Percentiles rank a stretch among this genome's conserved stretches.
Evolutionary conservation across 1,140 invertebrate genomes (phyloP).

Genomic region (Trigoniulus corallinus): DNA sequence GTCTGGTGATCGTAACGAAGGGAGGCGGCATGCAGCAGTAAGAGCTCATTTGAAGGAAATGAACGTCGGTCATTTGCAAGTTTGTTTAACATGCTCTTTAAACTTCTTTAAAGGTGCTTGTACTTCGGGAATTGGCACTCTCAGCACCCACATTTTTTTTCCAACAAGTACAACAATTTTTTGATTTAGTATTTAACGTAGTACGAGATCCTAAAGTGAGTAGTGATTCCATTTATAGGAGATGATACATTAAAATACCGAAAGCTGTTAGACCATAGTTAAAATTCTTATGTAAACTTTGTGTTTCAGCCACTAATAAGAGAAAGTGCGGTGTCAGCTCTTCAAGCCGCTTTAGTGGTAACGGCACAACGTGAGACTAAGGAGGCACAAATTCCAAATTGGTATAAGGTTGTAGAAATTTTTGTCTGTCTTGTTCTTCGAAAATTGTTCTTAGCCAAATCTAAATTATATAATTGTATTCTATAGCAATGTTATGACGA

Average conservation of each 20-base stretch:
- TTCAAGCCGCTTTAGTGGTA: constrained; percentile 80
- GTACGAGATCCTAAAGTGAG: constrained; percentile 66
- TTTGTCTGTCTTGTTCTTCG: too few species aligned
- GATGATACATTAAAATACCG: too few species aligned
- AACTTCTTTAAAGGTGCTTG: constrained; percentile 40
- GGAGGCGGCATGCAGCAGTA: constrained; percentile 74
- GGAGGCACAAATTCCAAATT: constrained; percentile 71
- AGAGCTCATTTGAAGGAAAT: constrained; percentile 14
- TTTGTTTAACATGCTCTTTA: background rate
- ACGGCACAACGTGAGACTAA: constrained; percentile 88
- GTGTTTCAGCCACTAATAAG: constrained; percentile 51
- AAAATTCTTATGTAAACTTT: background rate
- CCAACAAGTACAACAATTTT: constrained; percentile 90
- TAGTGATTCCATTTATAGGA: background rate
- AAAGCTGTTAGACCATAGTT: too few species aligned
- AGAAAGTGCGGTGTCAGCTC: constrained; percentile 78
- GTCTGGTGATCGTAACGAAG: constrained; percentile 69
- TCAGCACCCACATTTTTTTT: constrained; percentile 97
- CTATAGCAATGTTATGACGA: constrained; percentile 72
- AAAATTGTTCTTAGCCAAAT: too few species aligned
- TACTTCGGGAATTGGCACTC: constrained; percentile 82
- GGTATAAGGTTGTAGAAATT: constrained; percentile 55
- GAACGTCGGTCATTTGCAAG: background rate
- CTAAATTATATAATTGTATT: too few species aligned
- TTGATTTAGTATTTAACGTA: constrained; percentile 81